Evolutionary conservation across 2,888 invertebrate species (phyloP).

Genomic region (Drosophila parthenogenetica): DNA sequence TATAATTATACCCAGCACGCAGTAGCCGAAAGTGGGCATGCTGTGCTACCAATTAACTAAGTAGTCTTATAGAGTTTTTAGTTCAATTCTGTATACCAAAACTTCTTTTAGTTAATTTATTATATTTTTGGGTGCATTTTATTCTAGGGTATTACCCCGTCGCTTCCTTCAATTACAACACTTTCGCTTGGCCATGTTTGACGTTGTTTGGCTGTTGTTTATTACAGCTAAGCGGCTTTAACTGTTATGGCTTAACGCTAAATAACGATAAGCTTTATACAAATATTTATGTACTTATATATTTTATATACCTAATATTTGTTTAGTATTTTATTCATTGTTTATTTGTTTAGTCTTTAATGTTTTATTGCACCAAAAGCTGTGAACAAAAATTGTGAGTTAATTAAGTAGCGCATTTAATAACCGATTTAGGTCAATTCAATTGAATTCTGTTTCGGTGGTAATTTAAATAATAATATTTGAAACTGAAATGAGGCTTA

Average conservation of each 20-base stretch:
- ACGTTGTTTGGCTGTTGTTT: constrained; percentile 36
- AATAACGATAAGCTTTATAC: constrained; percentile 34
- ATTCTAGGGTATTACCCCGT: constrained; percentile 4
- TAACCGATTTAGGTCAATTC: background rate
- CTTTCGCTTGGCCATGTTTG: constrained; percentile 24
- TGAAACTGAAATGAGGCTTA: too few relatives aligned
- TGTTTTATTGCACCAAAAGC: background rate
- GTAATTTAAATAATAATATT: too few relatives aligned
- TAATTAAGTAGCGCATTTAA: background rate
- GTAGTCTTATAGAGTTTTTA: too few relatives aligned
- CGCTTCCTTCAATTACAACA: background rate
- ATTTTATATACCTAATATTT: constrained; percentile 4
- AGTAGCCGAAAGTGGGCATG: constrained; percentile 1
- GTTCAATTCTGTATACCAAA: too few relatives aligned
- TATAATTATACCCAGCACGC: constrained; percentile 46
- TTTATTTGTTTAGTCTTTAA: constrained; percentile 45
- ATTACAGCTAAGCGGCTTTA: constrained; percentile 25
- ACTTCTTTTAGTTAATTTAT: too few relatives aligned
- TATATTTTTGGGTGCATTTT: background rate
- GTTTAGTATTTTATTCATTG: constrained; percentile 21
- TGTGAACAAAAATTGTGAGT: background rate
- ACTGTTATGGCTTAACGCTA: constrained; percentile 19
- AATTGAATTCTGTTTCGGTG: too few relatives aligned
- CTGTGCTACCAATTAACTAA: too few relatives aligned
- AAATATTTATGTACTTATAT: constrained; percentile 15